These are phyloP conservation scores for Manis pentadactyla DNA, from an alignment of 2,797 vertebrate species.

Conservation along the genomic window DNA sequence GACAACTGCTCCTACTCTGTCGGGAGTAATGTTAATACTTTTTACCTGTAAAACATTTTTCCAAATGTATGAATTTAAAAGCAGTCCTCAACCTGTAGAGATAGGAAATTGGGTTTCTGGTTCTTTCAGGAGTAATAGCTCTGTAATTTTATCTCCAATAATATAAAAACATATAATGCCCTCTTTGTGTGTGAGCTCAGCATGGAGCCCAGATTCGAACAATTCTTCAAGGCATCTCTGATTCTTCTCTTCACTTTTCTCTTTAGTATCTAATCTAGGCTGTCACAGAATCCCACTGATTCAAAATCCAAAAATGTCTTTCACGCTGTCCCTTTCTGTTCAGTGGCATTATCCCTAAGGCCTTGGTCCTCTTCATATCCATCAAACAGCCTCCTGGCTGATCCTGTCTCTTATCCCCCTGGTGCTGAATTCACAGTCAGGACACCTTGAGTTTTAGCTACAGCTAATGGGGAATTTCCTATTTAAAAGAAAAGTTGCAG, in stretches of 20 bases:
- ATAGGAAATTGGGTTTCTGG: background rate
- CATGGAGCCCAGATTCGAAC: background rate
- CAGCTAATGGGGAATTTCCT: background rate
- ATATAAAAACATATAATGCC: background rate
- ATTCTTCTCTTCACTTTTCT: background rate
- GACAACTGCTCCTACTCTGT: background rate
- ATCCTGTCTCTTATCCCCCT: background rate
- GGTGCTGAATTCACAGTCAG: background rate
- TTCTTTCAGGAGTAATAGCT: background rate
- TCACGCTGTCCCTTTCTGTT: background rate
- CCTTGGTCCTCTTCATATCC: background rate
- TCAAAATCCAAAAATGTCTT: background rate
- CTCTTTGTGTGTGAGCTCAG: background rate
- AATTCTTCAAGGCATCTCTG: background rate
- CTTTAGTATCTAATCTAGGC: background rate
- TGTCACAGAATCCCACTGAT: background rate
- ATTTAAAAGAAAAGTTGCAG: background rate
- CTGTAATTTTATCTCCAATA: background rate
- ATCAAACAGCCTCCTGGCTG: background rate
- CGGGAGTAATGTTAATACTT: background rate
- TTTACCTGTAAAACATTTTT: background rate
- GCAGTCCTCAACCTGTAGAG: background rate
- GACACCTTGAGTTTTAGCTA: background rate
- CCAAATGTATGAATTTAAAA: constrained; percentile 1
- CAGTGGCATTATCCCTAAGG: too few species aligned